These are phyloP conservation scores for Galerucella nymphaeae DNA, from an alignment of 2,888 invertebrate genomes.

Conservation along the genomic window DNA sequence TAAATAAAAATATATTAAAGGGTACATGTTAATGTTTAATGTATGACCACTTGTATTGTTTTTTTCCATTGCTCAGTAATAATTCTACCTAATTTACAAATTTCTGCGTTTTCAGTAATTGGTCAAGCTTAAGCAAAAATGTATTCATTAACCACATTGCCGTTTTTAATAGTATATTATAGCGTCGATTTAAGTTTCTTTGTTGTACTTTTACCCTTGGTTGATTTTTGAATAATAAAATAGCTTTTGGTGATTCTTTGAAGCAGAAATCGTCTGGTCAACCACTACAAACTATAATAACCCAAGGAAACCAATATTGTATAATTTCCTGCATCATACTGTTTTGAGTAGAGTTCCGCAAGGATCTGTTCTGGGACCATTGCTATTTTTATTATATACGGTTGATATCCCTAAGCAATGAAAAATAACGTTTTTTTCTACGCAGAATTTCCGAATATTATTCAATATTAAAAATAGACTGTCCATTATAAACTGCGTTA, in stretches of 20 bases:
- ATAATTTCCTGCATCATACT: not conserved
- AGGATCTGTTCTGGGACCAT: too few relatives aligned
- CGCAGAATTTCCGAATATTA: too few relatives aligned
- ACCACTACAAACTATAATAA: not conserved
- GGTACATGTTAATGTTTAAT: too few relatives aligned
- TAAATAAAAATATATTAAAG: too few relatives aligned
- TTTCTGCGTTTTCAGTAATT: not conserved
- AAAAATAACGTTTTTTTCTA: too few relatives aligned
- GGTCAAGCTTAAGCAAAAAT: not conserved
- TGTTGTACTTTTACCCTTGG: not conserved
- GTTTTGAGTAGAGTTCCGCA: not conserved
- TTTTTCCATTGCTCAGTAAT: too few relatives aligned
- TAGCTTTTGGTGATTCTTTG: not conserved
- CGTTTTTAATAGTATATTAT: not conserved
- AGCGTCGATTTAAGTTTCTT: not conserved
- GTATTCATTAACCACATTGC: not conserved
- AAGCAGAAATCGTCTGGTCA: conserved; percentile 10
- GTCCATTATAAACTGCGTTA: too few relatives aligned
- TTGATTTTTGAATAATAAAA: not conserved
- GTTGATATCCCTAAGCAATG: too few relatives aligned
- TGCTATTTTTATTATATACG: too few relatives aligned
- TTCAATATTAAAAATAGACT: too few relatives aligned
- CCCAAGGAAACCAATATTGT: not conserved
- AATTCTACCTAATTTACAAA: too few relatives aligned
- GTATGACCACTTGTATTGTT: too few relatives aligned